Conservation (phyloP, 2,113 vertebrate genomes). For the Chaetops frenatus region DNA sequence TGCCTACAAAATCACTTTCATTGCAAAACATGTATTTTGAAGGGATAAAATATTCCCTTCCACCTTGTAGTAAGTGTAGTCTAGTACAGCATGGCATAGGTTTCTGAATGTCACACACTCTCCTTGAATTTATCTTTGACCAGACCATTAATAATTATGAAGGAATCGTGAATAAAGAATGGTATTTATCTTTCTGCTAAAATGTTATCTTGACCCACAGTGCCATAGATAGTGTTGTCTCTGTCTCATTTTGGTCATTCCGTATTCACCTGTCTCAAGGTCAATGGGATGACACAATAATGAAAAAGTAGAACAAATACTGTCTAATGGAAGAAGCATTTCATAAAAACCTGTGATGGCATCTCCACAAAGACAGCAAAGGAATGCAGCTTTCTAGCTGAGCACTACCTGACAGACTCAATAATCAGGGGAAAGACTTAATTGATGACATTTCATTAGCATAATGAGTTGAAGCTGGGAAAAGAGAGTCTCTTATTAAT, state of each 20-base stretch:
- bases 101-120: conserved; percentile 35
- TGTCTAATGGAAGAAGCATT: conserved; percentile 48
- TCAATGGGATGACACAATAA: conserved; percentile 54
- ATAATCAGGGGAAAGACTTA: conserved; percentile 81
- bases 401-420: conserved; percentile 74
- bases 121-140: conserved; percentile 57
- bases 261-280: conserved; percentile 56
- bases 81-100: not conserved
- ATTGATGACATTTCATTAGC: conserved; percentile 83
- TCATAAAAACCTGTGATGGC: conserved; percentile 59
- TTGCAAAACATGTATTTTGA: not conserved
- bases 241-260: conserved; percentile 17
- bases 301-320: conserved; percentile 65
- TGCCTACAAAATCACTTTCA: not conserved
- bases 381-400: conserved; percentile 69
- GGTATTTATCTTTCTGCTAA: conserved; percentile 37
- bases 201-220: conserved; percentile 35
- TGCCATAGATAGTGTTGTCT: not conserved
- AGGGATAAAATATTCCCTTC: not conserved
- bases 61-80: not conserved
- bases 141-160: conserved; percentile 58
- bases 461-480: conserved; percentile 79
- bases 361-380: conserved; percentile 64
- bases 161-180: conserved; percentile 27
- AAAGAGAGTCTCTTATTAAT: conserved; percentile 80